Percentiles rank a stretch among this genome's conserved stretches.
Evolutionary conservation across 1,140 invertebrate genomes (phyloP).

Genomic region (Drosophila setifemur): DNA sequence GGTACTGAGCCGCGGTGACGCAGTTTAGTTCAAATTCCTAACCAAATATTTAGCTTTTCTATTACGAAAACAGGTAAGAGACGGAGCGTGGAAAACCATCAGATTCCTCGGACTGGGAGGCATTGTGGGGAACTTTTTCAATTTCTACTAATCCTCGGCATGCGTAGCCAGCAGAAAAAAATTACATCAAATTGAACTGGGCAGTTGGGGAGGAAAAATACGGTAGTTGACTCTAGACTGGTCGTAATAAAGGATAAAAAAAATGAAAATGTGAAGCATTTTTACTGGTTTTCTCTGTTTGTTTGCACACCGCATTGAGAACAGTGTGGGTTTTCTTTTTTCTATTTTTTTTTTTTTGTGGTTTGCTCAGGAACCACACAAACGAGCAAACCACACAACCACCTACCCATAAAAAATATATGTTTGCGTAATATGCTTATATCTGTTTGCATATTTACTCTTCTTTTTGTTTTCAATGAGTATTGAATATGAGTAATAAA

Average conservation of each 20-base stretch:
- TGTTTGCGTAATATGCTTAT: not conserved
- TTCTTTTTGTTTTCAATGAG: not conserved
- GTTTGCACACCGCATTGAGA: slow-evolving; percentile 29
- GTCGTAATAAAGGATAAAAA: slow-evolving; percentile 14
- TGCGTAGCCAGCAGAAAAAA: slow-evolving; percentile 39
- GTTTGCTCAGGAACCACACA: slow-evolving; percentile 14
- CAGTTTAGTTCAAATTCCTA: slow-evolving; percentile 56
- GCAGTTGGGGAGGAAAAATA: not conserved
- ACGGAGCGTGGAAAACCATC: not conserved
- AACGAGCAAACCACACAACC: not conserved
- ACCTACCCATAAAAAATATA: not conserved
- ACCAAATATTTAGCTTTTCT: slow-evolving; percentile 71
- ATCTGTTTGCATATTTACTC: not conserved
- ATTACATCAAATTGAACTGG: slow-evolving; percentile 60
- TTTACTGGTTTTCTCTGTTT: slow-evolving; percentile 34
- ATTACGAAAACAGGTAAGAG: slow-evolving; percentile 34
- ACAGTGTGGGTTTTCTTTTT: not conserved
- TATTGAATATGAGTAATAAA: not conserved
- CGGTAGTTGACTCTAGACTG: slow-evolving; percentile 10
- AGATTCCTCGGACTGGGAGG: not conserved
- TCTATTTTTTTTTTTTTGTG: not conserved
- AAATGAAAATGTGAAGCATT: slow-evolving; percentile 36
- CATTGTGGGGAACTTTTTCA: slow-evolving; percentile 47
- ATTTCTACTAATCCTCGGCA: slow-evolving; percentile 66
- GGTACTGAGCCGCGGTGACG: slow-evolving; percentile 9